phyloP scores from a whole-genome alignment of 2,797 vertebrate species.

The Chloroceryle amazona region DNA sequence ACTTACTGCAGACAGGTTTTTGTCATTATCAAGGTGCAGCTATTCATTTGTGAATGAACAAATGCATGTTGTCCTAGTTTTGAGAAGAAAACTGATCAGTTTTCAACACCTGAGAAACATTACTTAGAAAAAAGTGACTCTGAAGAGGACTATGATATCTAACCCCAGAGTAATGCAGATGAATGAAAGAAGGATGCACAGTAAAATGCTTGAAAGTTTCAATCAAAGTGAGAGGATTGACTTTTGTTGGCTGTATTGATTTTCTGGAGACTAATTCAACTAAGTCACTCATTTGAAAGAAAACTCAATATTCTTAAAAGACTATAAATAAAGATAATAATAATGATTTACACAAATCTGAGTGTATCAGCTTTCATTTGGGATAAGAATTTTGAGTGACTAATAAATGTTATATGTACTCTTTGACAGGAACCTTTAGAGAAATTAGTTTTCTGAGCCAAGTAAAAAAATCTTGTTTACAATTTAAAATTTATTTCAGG shows the following conservation, averaged over 20 bases:
- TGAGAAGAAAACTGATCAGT: not conserved
- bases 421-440: not conserved
- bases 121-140: not conserved
- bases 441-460: not conserved
- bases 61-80: not conserved
- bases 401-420: not conserved
- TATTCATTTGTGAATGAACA: not conserved
- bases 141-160: not conserved
- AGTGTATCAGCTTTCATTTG: not conserved
- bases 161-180: not conserved
- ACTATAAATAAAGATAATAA: not conserved
- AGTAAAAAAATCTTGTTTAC: not conserved
- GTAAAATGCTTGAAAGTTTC: not conserved
- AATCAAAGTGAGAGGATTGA: not conserved
- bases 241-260: constrained; percentile 25
- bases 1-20: not conserved
- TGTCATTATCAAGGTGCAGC: not conserved
- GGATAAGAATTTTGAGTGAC: not conserved
- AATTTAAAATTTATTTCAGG: not conserved
- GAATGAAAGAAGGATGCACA: not conserved
- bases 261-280: constrained; percentile 3
- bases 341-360: not conserved
- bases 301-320: constrained; percentile 21
- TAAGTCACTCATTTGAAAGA: not conserved
- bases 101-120: not conserved